These are phyloP conservation scores for Gonocerus acuteangulatus DNA, from an alignment of 2,888 invertebrate species.

Conservation along the genomic window DNA sequence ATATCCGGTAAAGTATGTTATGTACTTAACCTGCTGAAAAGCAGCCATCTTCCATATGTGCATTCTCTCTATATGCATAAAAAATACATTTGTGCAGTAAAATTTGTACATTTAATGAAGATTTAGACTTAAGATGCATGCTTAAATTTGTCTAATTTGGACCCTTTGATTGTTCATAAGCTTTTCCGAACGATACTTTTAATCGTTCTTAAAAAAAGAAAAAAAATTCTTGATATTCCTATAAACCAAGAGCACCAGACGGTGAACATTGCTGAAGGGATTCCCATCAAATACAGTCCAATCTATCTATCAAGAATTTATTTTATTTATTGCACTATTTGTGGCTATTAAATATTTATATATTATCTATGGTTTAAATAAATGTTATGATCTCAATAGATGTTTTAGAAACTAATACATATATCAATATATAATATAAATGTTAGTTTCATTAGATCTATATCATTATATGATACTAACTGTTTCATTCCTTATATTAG, in stretches of 20 bases:
- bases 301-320: conserved; percentile 17
- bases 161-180: conserved; percentile 30
- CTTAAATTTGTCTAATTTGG: conserved; percentile 30
- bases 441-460: conserved; percentile 22
- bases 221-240: conserved; percentile 10
- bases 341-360: conserved; percentile 23
- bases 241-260: background rate
- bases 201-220: conserved; percentile 22
- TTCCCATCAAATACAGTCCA: conserved; percentile 30
- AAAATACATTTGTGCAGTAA: conserved; percentile 5
- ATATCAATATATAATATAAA: conserved; percentile 25
- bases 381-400: conserved; percentile 34
- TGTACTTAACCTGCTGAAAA: conserved; percentile 14
- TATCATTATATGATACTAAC: conserved; percentile 14
- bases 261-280: conserved; percentile 37
- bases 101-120: conserved; percentile 7
- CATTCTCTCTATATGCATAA: conserved; percentile 3
- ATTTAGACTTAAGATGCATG: conserved; percentile 27
- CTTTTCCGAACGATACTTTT: conserved; percentile 14
- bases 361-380: conserved; percentile 30
- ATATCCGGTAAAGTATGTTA: conserved; percentile 25
- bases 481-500: conserved; percentile 22
- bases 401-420: conserved; percentile 25
- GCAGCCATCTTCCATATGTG: conserved; percentile 22
- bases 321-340: conserved; percentile 25